Conservation (phyloP, 1,140 invertebrate genomes). For the Linepithema humile region DNA sequence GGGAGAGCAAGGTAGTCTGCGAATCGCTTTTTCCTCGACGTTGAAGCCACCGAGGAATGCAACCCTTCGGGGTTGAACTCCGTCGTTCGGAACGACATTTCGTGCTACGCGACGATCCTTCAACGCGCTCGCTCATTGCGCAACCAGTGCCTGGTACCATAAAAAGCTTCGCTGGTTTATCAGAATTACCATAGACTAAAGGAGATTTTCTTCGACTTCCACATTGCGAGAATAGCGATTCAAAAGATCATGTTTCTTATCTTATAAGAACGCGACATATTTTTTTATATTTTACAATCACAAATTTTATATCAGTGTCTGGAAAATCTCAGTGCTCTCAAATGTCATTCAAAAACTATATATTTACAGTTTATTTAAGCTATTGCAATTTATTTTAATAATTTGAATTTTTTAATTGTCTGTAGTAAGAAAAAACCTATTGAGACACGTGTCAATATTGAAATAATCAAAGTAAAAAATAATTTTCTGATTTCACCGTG, state of each 20-base stretch:
- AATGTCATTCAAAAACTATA: background rate
- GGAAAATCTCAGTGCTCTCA: background rate
- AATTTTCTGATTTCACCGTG: too few relatives aligned
- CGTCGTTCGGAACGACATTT: conserved; percentile 47
- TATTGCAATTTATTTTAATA: too few relatives aligned
- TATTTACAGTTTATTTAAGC: too few relatives aligned
- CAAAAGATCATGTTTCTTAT: background rate
- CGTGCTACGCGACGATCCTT: conserved; percentile 61
- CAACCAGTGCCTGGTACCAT: conserved; percentile 61
- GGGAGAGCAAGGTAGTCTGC: background rate
- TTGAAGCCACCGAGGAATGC: conserved; percentile 46
- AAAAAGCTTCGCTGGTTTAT: conserved; percentile 63
- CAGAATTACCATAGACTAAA: conserved; percentile 55
- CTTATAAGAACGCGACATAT: background rate
- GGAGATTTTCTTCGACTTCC: background rate
- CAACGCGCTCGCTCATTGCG: conserved; percentile 57
- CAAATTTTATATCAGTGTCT: background rate
- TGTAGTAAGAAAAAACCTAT: too few relatives aligned
- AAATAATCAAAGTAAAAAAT: too few relatives aligned
- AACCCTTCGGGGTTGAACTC: conserved; percentile 50
- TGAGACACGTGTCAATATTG: too few relatives aligned
- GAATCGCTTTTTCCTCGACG: conserved; percentile 48
- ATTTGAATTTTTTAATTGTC: background rate
- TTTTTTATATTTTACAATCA: background rate
- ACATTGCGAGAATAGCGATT: background rate